Base-by-base conservation (phyloP, 2,888 invertebrate species). In the Polymixis flavicincta region DNA sequence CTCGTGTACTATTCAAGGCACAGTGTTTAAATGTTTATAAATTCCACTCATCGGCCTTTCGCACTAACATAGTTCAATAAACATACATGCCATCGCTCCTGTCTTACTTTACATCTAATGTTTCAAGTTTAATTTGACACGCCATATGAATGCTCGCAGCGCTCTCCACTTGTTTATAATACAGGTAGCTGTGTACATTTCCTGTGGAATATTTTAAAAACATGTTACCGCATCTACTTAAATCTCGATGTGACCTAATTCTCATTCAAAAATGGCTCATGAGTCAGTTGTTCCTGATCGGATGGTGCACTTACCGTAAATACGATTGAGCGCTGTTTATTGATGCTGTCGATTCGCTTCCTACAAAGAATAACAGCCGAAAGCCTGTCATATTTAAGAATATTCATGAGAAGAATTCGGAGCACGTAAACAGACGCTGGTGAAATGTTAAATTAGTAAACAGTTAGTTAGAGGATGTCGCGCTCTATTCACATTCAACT, bases 21-120 rank as follows among this genome's bases (percentile, higher is more conserved):
- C 90, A 90, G 87, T 91, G 90, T 93, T 90, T 91, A 90, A 91
- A 92, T 94, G 93, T 95, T 95, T 95, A 95, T 92, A 92, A 90
- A 92, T 91, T 92, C 91, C 92, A 89, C 90, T 95, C 95, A 93
- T 92, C 94, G 92, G 85, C 87, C 89, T 90, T 88, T 90, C 89
- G 91, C 89, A 92, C 92, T 94, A 92, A 92, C 90, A 87, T 90
- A 90, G 85, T 90, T 90, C 88, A 90, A 93, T 93, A 93, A 93
- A 95, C 92, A 93, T 87, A 87, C 89, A 89, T 86, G 86, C 89
- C 84, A 89, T 87, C 89, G 81, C 82, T 84, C 89, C 84, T 85
- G 87, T 89, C 85, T 87, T 82, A 82, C 83, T 88, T 84, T 77
- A 86, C 80, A 83, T 84, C 63, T 74, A 76, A 80, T 78, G 71